phyloP scores from a whole-genome alignment of 2,113 vertebrate species.

The Tricholaema leucomelas region DNA sequence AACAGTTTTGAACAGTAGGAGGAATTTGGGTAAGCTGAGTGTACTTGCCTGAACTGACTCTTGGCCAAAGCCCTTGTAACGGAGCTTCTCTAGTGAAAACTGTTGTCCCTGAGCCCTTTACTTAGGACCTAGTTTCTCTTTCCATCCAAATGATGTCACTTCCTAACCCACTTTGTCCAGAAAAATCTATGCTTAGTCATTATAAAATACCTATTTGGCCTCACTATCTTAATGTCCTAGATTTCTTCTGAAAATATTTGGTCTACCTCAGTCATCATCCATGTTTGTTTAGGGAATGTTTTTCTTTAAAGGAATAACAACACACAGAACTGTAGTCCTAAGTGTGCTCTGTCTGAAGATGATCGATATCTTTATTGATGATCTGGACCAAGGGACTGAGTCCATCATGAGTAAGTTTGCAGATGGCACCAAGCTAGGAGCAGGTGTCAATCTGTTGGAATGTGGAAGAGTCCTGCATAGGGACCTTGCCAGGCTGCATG shows the following conservation, averaged over 20 bases:
- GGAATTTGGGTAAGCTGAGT: background rate
- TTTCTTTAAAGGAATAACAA: background rate
- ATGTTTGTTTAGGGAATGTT: background rate
- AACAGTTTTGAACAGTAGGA: background rate
- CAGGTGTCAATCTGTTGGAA: too few relatives aligned
- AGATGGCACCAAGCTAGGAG: too few relatives aligned
- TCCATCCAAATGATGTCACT: background rate
- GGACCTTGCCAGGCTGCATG: too few relatives aligned
- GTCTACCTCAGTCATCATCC: background rate
- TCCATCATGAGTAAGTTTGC: too few relatives aligned
- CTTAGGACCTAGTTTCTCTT: background rate
- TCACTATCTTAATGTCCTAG: background rate
- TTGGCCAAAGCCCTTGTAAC: background rate
- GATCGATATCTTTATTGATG: background rate
- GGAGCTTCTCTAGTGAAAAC: background rate
- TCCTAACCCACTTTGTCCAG: background rate
- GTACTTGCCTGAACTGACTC: background rate
- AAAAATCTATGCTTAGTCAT: background rate
- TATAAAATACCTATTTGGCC: background rate
- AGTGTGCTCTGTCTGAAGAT: background rate
- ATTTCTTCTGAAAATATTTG: background rate
- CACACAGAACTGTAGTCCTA: background rate
- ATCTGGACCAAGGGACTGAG: too few relatives aligned
- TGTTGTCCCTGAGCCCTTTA: background rate
- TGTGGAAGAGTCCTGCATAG: too few relatives aligned